phyloP scores from a whole-genome alignment of 2,113 vertebrate genomes.

The Seriola dumerili region DNA sequence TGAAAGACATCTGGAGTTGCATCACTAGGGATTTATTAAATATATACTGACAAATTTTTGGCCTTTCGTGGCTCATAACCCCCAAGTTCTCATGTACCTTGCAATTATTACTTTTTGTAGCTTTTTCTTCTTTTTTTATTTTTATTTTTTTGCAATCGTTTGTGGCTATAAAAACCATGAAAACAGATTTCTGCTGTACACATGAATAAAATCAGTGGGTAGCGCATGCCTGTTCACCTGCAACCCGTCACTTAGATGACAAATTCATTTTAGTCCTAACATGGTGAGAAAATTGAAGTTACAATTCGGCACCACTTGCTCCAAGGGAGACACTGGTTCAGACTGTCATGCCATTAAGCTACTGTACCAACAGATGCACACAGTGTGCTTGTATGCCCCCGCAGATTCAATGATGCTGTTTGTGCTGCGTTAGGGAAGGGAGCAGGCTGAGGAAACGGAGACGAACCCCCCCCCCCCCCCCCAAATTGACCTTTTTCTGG shows the following conservation, averaged over 20 bases:
- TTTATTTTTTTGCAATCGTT: neutral
- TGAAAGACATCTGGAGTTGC: too few relatives aligned
- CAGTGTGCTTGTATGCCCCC: constrained; percentile 28
- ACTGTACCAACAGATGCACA: constrained; percentile 45
- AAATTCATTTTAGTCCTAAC: neutral
- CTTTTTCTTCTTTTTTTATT: too few relatives aligned
- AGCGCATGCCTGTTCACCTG: constrained; percentile 5
- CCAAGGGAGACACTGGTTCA: constrained; percentile 4
- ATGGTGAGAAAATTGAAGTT: neutral
- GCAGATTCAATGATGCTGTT: constrained; percentile 55
- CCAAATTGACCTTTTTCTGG: constrained; percentile 33
- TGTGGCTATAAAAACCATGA: neutral
- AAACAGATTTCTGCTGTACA: neutral
- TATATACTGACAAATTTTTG: too few relatives aligned
- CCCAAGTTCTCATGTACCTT: too few relatives aligned
- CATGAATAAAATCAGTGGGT: neutral
- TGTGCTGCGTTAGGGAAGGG: constrained; percentile 40
- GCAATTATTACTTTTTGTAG: neutral
- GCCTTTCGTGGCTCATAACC: too few relatives aligned
- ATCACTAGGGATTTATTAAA: too few relatives aligned
- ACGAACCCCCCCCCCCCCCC: constrained; percentile 30
- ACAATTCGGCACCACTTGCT: constrained; percentile 8
- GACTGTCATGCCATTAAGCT: constrained; percentile 17
- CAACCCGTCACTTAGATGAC: neutral
- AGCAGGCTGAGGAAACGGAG: constrained; percentile 65